Conservation (phyloP, 2,797 vertebrate genomes). For the Cirrhinus molitorella region DNA sequence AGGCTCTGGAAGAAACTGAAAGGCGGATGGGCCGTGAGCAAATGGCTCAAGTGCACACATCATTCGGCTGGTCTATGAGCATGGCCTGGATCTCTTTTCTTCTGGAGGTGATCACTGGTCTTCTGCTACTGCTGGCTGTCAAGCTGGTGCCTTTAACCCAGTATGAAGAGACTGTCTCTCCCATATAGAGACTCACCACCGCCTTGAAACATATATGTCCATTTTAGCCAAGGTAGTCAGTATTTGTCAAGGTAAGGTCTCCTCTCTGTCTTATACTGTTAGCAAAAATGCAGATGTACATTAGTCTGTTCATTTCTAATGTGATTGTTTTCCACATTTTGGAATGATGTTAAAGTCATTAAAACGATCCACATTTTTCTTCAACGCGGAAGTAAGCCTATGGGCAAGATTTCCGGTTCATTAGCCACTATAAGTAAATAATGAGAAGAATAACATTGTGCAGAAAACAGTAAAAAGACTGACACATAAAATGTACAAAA, state of each 20-base stretch:
- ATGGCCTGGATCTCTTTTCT: slow-evolving; percentile 81
- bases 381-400: too few species aligned
- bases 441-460: too few species aligned
- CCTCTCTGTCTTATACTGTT: neutral
- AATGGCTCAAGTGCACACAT: slow-evolving; percentile 68
- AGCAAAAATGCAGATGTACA: neutral
- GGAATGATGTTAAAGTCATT: neutral
- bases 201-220: neutral
- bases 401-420: too few species aligned
- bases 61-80: slow-evolving; percentile 81
- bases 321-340: neutral
- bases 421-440: too few species aligned
- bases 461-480: too few species aligned
- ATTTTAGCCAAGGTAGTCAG: slow-evolving; percentile 23
- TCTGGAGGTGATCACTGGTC: slow-evolving; percentile 72
- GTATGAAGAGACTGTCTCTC: slow-evolving; percentile 54
- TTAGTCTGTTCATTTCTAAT: neutral
- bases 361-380: neutral
- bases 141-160: slow-evolving; percentile 48
- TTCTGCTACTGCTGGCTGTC: slow-evolving; percentile 74
- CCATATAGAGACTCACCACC: slow-evolving; percentile 37
- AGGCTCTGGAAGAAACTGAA: slow-evolving; percentile 73
- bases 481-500: too few species aligned
- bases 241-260: slow-evolving; percentile 6
- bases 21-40: slow-evolving; percentile 65